Percentiles rank a stretch among this genome's conserved stretches.
These are phyloP conservation scores for Kradibia gibbosae DNA, from an alignment of 1,140 invertebrate species.

Conservation along the genomic window DNA sequence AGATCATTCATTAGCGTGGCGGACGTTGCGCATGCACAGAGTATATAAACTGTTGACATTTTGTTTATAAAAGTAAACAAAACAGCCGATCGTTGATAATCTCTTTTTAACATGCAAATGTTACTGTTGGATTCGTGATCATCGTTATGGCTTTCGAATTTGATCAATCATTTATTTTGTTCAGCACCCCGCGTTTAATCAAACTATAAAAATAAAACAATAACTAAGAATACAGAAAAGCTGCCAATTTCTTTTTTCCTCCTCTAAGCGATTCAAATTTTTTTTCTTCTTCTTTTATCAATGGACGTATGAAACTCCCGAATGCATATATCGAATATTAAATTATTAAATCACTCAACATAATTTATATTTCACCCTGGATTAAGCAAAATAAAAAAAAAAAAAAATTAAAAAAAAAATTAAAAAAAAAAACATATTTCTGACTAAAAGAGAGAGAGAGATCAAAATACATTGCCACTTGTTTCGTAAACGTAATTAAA, in stretches of 20 bases:
- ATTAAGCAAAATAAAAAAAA: slow-evolving; percentile 60
- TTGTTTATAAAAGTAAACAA: slow-evolving; percentile 7
- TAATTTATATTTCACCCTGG: slow-evolving; percentile 65
- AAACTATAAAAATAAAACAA: slow-evolving; percentile 58
- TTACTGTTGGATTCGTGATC: slow-evolving; percentile 39
- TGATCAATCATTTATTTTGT: slow-evolving; percentile 47
- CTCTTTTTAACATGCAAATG: slow-evolving; percentile 37
- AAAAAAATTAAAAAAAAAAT: background rate
- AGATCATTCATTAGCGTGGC: slow-evolving; percentile 52
- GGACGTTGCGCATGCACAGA: slow-evolving; percentile 43
- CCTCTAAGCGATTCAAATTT: slow-evolving; percentile 54
- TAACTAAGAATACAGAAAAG: slow-evolving; percentile 67
- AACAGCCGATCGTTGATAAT: slow-evolving; percentile 36
- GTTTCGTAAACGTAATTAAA: slow-evolving; percentile 73
- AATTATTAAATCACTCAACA: slow-evolving; percentile 60
- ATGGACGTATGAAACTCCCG: slow-evolving; percentile 54
- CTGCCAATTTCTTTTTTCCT: slow-evolving; percentile 66
- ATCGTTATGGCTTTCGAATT: slow-evolving; percentile 47
- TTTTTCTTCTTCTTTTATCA: slow-evolving; percentile 32
- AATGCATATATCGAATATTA: slow-evolving; percentile 59
- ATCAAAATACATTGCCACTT: slow-evolving; percentile 83
- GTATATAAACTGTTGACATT: slow-evolving; percentile 38
- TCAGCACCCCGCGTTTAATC: slow-evolving; percentile 51
- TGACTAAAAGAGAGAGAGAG: slow-evolving; percentile 83
- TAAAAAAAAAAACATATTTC: slow-evolving; percentile 67